Evolutionary conservation across 2,797 vertebrate genomes (phyloP), one percentile per base, ranked within the genome.

Genomic region (Gallinago nigripennis): DNA sequence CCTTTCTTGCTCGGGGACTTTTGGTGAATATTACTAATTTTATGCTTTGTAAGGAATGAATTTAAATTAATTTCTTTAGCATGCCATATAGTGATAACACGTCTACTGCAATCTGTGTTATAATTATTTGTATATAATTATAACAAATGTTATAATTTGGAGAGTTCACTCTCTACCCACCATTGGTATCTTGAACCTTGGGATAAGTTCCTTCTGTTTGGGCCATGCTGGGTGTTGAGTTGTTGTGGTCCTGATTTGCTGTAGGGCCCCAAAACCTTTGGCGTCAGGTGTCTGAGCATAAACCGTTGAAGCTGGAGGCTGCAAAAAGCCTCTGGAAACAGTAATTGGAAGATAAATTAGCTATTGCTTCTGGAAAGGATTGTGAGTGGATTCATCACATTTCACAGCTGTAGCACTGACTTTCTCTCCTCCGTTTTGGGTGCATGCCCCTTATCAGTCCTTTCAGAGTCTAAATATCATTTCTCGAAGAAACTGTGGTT

Each of bases 401-500:
- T 79, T 86, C 70, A 86, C 56, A 61, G 63, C 54, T 79, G 20
- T 78, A 65, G 46, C 3, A 13, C 7, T 65, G 58, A 61, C 21
- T 37, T 84, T 27, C 37, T 71, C 25, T 16, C 8, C 33, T 65
- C 3, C 6, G 65, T 76, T 90, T 63, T 58, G 50, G 9, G 18
- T 57, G 21, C 2, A 3, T 58, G 27, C 6, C 46, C 9, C n/a
- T 91, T 35, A 31, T 16, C n/a, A 24, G 54, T 48, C 25, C 31
- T 71, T 75, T 53, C 15, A 13, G 56, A 48, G 9, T 72, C 65
- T 88, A 35, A 90, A 27, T 1, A 7, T 19, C 6, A 19, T 64
- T 87, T 91, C 64, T 89, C 71, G 21, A 58, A 45, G 31, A 87
- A 92, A 48, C 20, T 37, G 12, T 64, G 39, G 43, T 68, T 87